Evolutionary conservation across 1,140 invertebrate species (phyloP), one percentile per base, ranked within the genome.

Genomic region (Scaptomyza hsui): DNA sequence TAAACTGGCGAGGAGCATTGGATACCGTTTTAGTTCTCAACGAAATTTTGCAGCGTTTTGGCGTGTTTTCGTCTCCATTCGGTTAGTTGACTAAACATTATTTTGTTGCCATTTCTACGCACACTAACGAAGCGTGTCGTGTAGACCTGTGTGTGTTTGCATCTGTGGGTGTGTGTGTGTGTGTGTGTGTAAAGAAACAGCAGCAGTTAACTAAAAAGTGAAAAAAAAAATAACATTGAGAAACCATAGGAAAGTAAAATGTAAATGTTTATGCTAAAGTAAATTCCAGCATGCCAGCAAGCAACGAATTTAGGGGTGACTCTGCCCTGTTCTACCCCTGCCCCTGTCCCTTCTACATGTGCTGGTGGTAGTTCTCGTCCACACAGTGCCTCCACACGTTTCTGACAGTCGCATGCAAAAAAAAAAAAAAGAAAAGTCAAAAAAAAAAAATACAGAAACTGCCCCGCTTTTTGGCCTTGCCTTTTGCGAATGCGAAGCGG

Each of bases 231-330:
- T 48, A 52, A 52, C 51, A 63, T 35, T 69, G 72, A 45, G 82
- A 86, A 86, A 86, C 82, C 82, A 72, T 86, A 88, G 67, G 42
- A 86, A 88, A 75, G 69, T 75, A 59, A 52, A 81, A 55, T 70
- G 37, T 51, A 60, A 71, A 82, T 88, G 74, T 86, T 88, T 75
- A 73, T 75, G 78, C 70, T 75, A 82, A 88, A 86, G 74, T 88
- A 81, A 86, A 86, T 86, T 88, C 81, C 81, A 77, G 51, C 74
- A 88, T 68, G 49, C 45, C 16, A 57, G 26, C 35, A 13, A 64
- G 9, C 41, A 55, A 67, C 63, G 32, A 45, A 60, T 78, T 78
- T 72, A 65, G 60, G 73, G 82, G 81, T 85, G 73, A 53, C 48
- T 73, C 51, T 64, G 41, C 21, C 35, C 41, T 10, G 9, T 41